Evolutionary conservation across 2,888 invertebrate species (phyloP), one percentile per base, ranked within the genome.

Genomic region (Drosophila percnosoma): DNA sequence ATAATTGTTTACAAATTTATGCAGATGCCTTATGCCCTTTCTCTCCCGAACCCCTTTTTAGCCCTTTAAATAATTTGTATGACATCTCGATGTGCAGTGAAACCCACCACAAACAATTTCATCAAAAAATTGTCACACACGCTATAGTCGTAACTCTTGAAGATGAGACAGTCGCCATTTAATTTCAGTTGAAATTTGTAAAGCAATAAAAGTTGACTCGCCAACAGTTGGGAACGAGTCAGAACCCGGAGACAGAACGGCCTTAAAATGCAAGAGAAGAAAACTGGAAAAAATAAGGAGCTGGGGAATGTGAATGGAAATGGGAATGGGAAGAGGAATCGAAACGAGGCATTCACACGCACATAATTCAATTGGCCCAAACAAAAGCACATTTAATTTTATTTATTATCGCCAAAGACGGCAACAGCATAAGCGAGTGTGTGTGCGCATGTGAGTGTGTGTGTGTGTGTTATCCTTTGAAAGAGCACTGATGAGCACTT

Each of bases 321-420:
- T 45, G 27, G 4, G 4, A 49, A 52, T 57, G 63, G 45, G 63
- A 21, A 21, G 21, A 21, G 21, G 21, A 62, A 62, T 65, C 61
- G 59, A 75, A 82, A 68, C 68, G 76, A 77, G 75, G 70, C 78
- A 87, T 91, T 91, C 90, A 89, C 91, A 91, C 89, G 91, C 89
- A 88, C 91, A 91, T 91, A 91, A 91, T 90, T 91, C 90, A 90
- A 91, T 91, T 85, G 88, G 80, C 73, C 75, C 80, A 87, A 88
- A 88, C 84, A 87, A 88, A 89, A 89, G 81, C 84, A 84, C 87
- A 90, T 90, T 87, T 82, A 80, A 80, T 87, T 83, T 88, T 88
- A 88, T 89, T 88, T 88, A 89, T 88, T 88, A 75, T 79, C 77
- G 55, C 53, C 71, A 53, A 24, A 24, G 45, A 24, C 45, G 6